Evolutionary conservation across 1,140 invertebrate genomes (phyloP), one percentile per base, ranked within the genome.

Genomic region (Drosophila insularis): DNA sequence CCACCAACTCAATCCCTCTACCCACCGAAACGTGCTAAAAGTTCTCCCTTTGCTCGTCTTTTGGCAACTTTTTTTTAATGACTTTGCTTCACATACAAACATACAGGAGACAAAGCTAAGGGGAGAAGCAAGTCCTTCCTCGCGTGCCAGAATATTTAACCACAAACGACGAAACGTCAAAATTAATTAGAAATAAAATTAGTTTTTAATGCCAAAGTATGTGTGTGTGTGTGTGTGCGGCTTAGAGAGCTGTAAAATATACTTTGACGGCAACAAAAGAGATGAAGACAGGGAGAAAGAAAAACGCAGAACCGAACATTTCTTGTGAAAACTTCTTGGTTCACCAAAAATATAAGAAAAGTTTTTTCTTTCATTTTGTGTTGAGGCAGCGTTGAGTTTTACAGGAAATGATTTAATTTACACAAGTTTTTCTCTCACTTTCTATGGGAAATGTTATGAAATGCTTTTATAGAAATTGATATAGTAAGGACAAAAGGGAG

Each of bases 131-230:
- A 78, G 79, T 66, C 82, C 70, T 72, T 79, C 65, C 73, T 86
- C 79, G 84, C 82, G 79, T 82, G 82, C 82, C 71, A 78, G 84
- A 82, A 87, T 87, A 87, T 87, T 87, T 87, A 87, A 89, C 82
- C 82, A 72, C 82, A 87, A 87, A 89, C 82, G 82, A 87, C 82
- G 79, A 87, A 84, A 87, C 84, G 82, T 87, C 82, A 87, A 87
- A 87, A 87, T 87, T 87, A 87, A 87, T 87, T 87, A 87, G 82
- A 86, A 86, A 86, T 86, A 86, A 87, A 86, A 86, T 86, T 86
- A 86, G 82, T 86, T 86, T 86, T 86, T 86, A 86, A 87, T 86
- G 79, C 78, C 71, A 86, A 68, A 79, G 77, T 80, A 72, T 23
- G 50, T 59, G 35, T 59, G 17, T 68, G 63, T 54, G 37, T 68